Evolutionary conservation across 64 coral and sea anemone genomes (phyloP).

Genomic region (Pocillopora damicornis): DNA sequence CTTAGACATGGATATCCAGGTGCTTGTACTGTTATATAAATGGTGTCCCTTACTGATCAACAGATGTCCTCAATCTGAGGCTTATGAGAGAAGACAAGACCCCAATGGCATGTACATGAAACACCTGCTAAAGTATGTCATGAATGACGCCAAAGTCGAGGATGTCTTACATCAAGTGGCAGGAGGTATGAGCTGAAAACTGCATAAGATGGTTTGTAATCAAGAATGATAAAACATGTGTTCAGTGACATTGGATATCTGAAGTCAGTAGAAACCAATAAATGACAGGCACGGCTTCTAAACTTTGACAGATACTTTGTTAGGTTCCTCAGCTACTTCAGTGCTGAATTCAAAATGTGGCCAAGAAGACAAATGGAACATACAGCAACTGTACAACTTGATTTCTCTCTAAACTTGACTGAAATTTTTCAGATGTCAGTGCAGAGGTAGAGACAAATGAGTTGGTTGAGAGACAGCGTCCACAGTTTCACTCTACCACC

Average conservation of each 20-base stretch:
- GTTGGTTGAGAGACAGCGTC: constrained; percentile 51
- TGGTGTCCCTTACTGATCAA: not conserved
- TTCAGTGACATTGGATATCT: not conserved
- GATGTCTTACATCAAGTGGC: constrained; percentile 78
- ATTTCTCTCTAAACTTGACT: too few relatives aligned
- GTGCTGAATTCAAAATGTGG: too few relatives aligned
- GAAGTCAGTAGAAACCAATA: too few relatives aligned
- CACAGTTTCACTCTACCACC: constrained; percentile 54
- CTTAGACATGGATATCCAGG: too few relatives aligned
- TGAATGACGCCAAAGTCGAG: constrained; percentile 77
- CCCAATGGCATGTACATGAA: constrained; percentile 95
- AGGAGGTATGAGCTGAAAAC: constrained; percentile 36
- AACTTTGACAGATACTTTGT: too few relatives aligned
- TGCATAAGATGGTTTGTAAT: not conserved
- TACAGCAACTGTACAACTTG: too few relatives aligned
- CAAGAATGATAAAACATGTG: not conserved
- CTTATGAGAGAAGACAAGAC: constrained; percentile 78
- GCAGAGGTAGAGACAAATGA: constrained; percentile 34
- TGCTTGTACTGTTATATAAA: not conserved
- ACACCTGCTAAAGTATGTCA: constrained; percentile 68
- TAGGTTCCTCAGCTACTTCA: too few relatives aligned
- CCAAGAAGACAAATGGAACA: too few relatives aligned
- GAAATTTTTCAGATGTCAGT: constrained; percentile 53
- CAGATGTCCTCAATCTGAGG: constrained; percentile 77
- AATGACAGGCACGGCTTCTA: too few relatives aligned